Percentiles rank a stretch among this genome's conserved stretches.
phyloP scores from a whole-genome alignment of 2,797 vertebrate species.

The Echiichthys vipera region DNA sequence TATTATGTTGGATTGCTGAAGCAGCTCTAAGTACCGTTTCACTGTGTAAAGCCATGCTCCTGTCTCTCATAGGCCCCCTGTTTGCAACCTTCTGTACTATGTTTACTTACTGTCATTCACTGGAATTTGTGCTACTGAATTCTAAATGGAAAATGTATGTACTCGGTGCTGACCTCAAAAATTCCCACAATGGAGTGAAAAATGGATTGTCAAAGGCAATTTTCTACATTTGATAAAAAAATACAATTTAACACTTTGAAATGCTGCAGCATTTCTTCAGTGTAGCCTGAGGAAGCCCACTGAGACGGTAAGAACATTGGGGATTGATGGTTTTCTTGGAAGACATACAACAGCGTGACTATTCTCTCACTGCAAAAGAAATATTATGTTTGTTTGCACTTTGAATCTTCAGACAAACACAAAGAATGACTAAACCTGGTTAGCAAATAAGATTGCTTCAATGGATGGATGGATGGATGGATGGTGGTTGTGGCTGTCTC shows the following conservation, averaged over 20 bases:
- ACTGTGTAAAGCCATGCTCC: too few species aligned
- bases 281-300: constrained; percentile 14
- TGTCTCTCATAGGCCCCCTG: too few species aligned
- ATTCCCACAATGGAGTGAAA: neutral
- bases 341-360: neutral
- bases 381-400: constrained; percentile 17
- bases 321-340: constrained; percentile 24
- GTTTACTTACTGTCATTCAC: neutral
- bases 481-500: neutral
- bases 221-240: constrained; percentile 17
- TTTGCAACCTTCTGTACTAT: too few species aligned
- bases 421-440: neutral
- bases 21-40: too few species aligned
- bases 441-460: neutral
- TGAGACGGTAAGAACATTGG: constrained; percentile 14
- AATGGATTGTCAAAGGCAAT: neutral
- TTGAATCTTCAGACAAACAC: constrained; percentile 11
- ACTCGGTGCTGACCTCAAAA: constrained; percentile 1
- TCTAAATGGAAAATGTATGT: constrained; percentile 4
- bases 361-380: neutral
- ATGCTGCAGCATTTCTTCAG: constrained; percentile 17
- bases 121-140: constrained; percentile 17
- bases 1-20: too few species aligned
- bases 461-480: constrained; percentile 6
- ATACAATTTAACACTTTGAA: constrained; percentile 11